Evolutionary conservation across 1,140 invertebrate species (phyloP).

Genomic region (Mactra quadrangularis): DNA sequence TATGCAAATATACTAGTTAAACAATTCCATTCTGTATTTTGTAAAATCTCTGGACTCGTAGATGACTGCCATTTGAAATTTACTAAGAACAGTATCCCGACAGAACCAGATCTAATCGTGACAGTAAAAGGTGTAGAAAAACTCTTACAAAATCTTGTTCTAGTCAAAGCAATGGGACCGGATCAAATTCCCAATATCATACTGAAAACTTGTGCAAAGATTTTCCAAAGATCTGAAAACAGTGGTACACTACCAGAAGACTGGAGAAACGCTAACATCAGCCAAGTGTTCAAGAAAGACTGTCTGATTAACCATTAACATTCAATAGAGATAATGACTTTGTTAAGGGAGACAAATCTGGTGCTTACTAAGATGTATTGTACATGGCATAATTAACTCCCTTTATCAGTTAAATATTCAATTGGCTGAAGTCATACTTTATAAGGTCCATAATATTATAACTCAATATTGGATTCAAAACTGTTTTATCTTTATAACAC

Average conservation of each 20-base stretch:
- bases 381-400: no score
- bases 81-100: neutral
- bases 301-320: no score
- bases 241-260: neutral
- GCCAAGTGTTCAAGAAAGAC: no score
- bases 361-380: no score
- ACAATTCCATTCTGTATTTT: constrained; percentile 60
- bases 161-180: constrained; percentile 12
- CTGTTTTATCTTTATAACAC: no score
- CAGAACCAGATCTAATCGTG: neutral
- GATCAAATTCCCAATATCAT: constrained; percentile 34
- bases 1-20: constrained; percentile 14
- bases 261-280: no score
- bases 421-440: no score
- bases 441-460: no score
- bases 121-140: constrained; percentile 8
- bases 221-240: constrained; percentile 20
- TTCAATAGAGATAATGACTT: no score
- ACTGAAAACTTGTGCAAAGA: constrained; percentile 9
- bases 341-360: no score
- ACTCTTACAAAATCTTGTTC: neutral
- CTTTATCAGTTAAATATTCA: no score
- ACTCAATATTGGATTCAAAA: no score
- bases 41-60: neutral
- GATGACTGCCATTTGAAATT: neutral